Conservation (phyloP, 2,113 vertebrate genomes). For the Dipodomys ordii region DNA sequence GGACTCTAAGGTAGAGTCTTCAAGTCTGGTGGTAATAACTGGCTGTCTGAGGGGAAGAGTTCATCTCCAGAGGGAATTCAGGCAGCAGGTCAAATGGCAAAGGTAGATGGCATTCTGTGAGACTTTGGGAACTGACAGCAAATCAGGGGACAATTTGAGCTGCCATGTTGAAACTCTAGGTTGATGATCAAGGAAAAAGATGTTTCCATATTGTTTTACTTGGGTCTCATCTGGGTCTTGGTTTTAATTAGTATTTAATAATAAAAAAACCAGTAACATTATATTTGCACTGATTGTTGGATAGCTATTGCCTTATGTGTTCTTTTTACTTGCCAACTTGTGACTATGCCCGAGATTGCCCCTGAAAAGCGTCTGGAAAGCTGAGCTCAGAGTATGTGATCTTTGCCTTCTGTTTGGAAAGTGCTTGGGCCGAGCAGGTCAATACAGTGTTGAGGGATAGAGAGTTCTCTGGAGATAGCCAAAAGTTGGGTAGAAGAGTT, state of each 20-base stretch:
- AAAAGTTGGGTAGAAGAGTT: neutral
- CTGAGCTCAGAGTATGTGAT: neutral
- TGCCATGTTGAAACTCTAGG: neutral
- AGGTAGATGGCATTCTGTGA: neutral
- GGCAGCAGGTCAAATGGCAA: neutral
- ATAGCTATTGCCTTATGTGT: neutral
- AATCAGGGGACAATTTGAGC: neutral
- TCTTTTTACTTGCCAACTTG: neutral
- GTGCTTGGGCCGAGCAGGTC: neutral
- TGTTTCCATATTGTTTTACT: neutral
- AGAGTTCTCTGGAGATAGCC: neutral
- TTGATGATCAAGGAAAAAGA: neutral
- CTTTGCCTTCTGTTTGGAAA: neutral
- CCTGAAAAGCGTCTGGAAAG: neutral
- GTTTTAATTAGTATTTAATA: slow-evolving; percentile 13
- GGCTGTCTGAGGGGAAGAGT: neutral
- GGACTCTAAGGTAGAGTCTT: neutral
- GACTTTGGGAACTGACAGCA: neutral
- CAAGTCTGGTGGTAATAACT: neutral
- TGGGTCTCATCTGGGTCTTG: neutral
- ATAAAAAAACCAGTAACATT: neutral
- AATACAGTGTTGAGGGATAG: neutral
- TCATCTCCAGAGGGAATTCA: neutral
- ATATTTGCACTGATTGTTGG: neutral
- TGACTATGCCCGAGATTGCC: neutral